A percentile compares a stretch with the other conserved stretches of the same genome.
Evolutionary conservation across 2,797 vertebrate species (phyloP).

Genomic region (Podarcis siculus): DNA sequence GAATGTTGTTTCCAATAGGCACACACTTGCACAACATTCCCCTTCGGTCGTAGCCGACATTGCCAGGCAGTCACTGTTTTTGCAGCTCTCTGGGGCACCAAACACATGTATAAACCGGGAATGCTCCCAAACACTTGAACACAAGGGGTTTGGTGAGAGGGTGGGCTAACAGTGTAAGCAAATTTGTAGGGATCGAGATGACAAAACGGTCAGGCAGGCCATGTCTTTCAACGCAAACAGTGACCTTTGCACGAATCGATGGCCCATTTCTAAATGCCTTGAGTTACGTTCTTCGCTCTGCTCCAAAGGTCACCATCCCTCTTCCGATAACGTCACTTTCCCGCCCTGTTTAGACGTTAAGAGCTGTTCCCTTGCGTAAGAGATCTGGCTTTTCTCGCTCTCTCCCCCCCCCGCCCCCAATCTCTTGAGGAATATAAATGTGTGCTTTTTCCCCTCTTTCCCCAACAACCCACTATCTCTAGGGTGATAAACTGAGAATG

Average conservation of each 20-base stretch:
- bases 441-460: neutral
- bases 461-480: neutral
- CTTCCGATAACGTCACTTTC: neutral
- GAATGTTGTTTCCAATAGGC: no score
- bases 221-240: neutral
- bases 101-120: neutral
- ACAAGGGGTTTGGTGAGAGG: neutral
- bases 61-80: neutral
- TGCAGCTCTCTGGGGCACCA: neutral
- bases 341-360: neutral
- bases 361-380: rapidly evolving
- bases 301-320: constrained; percentile 34
- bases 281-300: neutral
- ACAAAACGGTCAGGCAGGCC: neutral
- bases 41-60: neutral
- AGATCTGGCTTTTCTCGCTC: neutral
- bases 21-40: no score
- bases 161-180: neutral
- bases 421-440: constrained; percentile 15
- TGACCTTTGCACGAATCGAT: neutral
- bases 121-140: neutral
- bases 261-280: neutral
- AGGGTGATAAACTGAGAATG: constrained; percentile 13
- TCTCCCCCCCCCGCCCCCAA: no score
- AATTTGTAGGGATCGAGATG: neutral